These are phyloP conservation scores for Apteryx mantelli DNA, from an alignment of 2,113 vertebrate genomes.

Conservation along the genomic window DNA sequence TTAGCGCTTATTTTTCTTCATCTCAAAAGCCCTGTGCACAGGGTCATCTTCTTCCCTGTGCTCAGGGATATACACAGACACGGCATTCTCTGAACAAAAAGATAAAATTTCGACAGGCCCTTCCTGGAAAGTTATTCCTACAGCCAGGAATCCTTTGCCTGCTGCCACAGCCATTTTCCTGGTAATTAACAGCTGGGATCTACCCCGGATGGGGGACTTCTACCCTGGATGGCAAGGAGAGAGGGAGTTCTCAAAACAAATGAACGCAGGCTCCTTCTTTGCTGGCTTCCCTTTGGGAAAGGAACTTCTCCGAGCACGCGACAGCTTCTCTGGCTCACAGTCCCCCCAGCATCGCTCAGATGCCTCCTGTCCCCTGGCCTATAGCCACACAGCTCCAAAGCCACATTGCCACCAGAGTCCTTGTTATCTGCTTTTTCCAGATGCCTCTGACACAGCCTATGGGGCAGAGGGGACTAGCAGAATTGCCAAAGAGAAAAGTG, in stretches of 20 bases:
- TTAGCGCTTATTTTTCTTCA: neutral
- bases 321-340: neutral
- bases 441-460: neutral
- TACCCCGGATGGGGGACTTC: neutral
- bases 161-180: neutral
- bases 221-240: neutral
- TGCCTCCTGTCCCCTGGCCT: neutral
- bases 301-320: neutral
- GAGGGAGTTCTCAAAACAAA: neutral
- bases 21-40: neutral
- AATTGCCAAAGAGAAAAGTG: neutral
- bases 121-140: slow-evolving; percentile 7
- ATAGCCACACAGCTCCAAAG: fast-evolving
- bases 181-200: neutral
- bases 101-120: neutral
- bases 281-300: neutral
- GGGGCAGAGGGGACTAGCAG: neutral
- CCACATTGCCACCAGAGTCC: neutral
- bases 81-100: neutral
- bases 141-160: neutral
- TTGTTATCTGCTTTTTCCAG: neutral
- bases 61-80: neutral
- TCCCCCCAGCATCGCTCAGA: neutral
- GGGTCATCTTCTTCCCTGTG: neutral
- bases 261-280: fast-evolving